Conservation (phyloP, 1,140 invertebrate species). For the Camponotus vicinus region DNA sequence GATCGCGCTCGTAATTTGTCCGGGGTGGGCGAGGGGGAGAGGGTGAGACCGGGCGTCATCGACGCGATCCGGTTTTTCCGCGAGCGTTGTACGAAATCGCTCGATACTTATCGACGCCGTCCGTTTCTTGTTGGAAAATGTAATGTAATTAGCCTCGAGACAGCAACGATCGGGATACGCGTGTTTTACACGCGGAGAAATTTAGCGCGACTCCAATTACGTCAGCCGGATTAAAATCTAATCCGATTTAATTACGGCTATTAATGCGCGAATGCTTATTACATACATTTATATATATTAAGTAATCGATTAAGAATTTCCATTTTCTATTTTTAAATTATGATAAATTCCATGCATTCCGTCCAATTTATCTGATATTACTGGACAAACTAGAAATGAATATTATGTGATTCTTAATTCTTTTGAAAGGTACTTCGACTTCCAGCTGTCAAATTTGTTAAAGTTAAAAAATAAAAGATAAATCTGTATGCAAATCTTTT, state of each 20-base stretch:
- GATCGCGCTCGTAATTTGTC: constrained; percentile 68
- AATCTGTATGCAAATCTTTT: not conserved
- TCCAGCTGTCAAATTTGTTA: not conserved
- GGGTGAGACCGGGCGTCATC: constrained; percentile 19
- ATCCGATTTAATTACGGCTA: constrained; percentile 30
- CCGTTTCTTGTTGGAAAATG: constrained; percentile 34
- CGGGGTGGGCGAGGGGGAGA: not conserved
- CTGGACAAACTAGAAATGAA: too few relatives aligned
- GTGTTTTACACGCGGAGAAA: constrained; percentile 44
- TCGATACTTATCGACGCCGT: constrained; percentile 39
- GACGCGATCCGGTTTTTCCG: constrained; percentile 45
- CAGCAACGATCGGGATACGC: constrained; percentile 26
- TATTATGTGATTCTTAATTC: not conserved
- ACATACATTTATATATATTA: not conserved
- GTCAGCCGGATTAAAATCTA: constrained; percentile 11
- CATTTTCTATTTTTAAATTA: too few relatives aligned
- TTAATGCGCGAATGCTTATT: constrained; percentile 17
- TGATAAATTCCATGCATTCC: not conserved
- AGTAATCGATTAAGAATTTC: constrained; percentile 6
- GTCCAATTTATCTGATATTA: not conserved
- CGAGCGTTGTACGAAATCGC: constrained; percentile 32
- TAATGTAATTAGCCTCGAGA: constrained; percentile 54
- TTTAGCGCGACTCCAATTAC: constrained; percentile 12
- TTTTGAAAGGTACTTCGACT: not conserved
- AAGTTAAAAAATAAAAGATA: too few relatives aligned